Base-by-base conservation (phyloP, 1,140 invertebrate genomes). In the Drosophila subobscura region DNA sequence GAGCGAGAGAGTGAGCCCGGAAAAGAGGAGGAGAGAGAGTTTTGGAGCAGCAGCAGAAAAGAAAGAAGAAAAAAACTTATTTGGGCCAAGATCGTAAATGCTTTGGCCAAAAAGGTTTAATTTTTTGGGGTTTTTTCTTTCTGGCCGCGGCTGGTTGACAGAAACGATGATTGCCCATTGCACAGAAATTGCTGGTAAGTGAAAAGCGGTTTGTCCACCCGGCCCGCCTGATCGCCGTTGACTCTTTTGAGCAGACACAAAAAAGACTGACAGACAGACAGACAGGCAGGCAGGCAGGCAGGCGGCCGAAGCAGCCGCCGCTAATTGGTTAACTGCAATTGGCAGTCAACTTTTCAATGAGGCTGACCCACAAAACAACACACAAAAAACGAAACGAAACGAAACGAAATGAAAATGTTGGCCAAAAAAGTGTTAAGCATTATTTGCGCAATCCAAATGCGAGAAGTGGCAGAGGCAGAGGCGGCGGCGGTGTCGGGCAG, bases 311-410 rank as follows among this genome's bases (percentile, higher is more conserved):
- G 40, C 52, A 55, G 52, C 22, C 53, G 41, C 65, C 44, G 63
- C 72, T 80, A 84, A 84, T 80, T 84, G 77, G 77, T 85, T 85
- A 86, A 85, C 76, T 84, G 80, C 76, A 76, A 80, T 83, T 75
- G 75, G 60, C 60, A 83, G 76, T 74, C 71, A 63, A 61, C 41
- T 75, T 83, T 84, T 79, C 56, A 85, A 79, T 80, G 83, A 70
- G 8, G 66, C 63, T 84, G 81, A 84, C 80, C 80, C 72, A 84
- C 55, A 77, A 85, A 77, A 56, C 51, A 29, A 5, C 12, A 52
- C 50, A 58, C 25, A 52, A 37, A 29, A 51, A 54, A 46, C 40
- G 22, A 14, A 25, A 45, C 16, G 14, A 64, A 49, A 40, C 3
- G 10, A 49, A 66, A 55, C 25, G 14, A 14, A 49, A 51, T 50